Evolutionary conservation across 92 coral and sea anemone genomes (phyloP).

Genomic region (Palythoa heliodiscus): DNA sequence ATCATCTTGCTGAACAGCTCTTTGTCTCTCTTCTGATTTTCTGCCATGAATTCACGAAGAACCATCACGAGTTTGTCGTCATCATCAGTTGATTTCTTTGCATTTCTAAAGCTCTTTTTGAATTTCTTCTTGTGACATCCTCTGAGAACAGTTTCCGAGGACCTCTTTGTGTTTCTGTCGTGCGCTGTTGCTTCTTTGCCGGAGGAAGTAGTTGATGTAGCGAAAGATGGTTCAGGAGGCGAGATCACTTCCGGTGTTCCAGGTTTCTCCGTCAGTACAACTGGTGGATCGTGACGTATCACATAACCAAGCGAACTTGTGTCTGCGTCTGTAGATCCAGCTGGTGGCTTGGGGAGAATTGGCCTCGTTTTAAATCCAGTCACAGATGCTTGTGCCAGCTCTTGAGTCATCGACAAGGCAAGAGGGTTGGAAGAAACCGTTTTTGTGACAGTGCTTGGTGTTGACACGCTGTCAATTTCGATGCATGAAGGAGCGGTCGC

Average conservation of each 20-base stretch:
- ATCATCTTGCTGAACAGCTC: slow-evolving; percentile 75
- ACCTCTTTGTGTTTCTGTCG: not conserved
- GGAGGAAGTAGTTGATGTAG: not conserved
- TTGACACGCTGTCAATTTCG: slow-evolving; percentile 18
- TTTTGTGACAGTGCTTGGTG: not conserved
- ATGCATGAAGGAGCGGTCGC: not conserved
- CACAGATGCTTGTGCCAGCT: slow-evolving; percentile 29
- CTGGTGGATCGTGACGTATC: slow-evolving; percentile 39
- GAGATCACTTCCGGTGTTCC: slow-evolving; percentile 8
- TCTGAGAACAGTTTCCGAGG: not conserved
- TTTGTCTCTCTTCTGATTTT: slow-evolving; percentile 81
- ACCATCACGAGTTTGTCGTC: slow-evolving; percentile 64
- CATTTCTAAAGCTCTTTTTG: slow-evolving; percentile 66
- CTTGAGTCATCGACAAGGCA: slow-evolving; percentile 7
- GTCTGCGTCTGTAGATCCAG: slow-evolving; percentile 16
- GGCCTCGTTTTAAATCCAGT: slow-evolving; percentile 28
- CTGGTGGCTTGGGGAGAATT: slow-evolving; percentile 33
- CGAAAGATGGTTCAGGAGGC: not conserved
- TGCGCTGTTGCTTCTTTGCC: not conserved
- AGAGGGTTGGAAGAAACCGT: not conserved
- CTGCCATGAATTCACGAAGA: slow-evolving; percentile 79
- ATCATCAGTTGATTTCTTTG: slow-evolving; percentile 64
- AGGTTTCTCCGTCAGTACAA: slow-evolving; percentile 31
- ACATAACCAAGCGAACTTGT: slow-evolving; percentile 34
- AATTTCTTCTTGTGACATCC: slow-evolving; percentile 55